These are phyloP conservation scores for Isurus oxyrinchus DNA, from an alignment of 2,113 vertebrate genomes.

Conservation along the genomic window DNA sequence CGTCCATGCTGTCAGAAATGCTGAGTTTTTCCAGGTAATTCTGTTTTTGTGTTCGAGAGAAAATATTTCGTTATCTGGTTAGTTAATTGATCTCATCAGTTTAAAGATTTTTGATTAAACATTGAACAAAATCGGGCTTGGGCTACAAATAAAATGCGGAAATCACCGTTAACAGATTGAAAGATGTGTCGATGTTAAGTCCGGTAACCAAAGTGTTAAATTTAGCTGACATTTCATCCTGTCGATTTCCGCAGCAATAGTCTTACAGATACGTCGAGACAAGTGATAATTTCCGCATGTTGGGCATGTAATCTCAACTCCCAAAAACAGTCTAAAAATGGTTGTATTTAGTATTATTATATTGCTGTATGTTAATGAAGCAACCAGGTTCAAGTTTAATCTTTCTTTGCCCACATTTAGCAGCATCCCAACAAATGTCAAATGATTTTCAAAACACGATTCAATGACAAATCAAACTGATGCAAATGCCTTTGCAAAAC, in stretches of 20 bases:
- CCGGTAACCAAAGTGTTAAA: background rate
- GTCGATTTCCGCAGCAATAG: background rate
- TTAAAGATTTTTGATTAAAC: background rate
- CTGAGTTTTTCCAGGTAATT: too few species aligned
- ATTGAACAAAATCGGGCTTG: background rate
- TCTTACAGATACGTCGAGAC: background rate
- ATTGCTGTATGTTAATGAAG: background rate
- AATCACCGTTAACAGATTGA: background rate
- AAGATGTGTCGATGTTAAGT: background rate
- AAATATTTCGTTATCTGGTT: background rate
- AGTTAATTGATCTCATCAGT: background rate
- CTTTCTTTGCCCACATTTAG: background rate
- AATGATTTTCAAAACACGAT: background rate
- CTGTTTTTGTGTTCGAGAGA: too few species aligned
- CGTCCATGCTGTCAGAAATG: too few species aligned
- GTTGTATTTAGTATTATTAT: background rate
- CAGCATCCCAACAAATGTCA: background rate
- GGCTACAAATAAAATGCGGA: background rate
- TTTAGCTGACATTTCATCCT: background rate
- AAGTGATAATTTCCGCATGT: background rate
- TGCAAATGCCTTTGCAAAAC: background rate
- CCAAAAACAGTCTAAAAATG: too few species aligned
- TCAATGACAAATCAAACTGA: background rate
- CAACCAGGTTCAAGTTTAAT: background rate
- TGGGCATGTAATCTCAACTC: background rate